Base-by-base conservation (phyloP, 2,113 vertebrate species). In the Bostrychus sinensis region DNA sequence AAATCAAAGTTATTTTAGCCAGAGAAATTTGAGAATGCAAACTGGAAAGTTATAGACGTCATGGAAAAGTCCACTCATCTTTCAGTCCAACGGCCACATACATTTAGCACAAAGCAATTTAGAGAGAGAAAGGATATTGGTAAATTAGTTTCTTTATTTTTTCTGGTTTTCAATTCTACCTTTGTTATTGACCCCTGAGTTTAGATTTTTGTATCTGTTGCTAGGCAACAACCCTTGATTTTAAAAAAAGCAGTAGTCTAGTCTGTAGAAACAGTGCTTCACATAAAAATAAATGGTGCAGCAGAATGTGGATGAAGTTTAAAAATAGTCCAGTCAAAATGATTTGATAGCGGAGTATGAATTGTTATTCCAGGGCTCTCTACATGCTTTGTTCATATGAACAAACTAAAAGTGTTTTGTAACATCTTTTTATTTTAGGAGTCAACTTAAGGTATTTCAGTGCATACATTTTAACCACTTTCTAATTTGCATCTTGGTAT, bases 241-340 rank as follows among this genome's bases (percentile, higher is more conserved):
- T 63, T 81, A 62, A 82, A 79, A 69, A 61, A 76, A 77, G 80
- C 75, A 46, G 76, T 50, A 62, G 59, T 76, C 70, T 0, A 69
- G 57, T 51, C 67, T 84, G 68, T 60, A 62, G 68, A 86, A 83
- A 65, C 75, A 74, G 56, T 78, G 83, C 66, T 69, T 83, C 79
- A 84, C 72, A 85, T 86, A 85, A 78, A 80, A 62, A 42, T 72
- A 69, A 87, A 62, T 46, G 50, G 77, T 71, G 80, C 81, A 42
- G 78, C 72, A 79, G 73, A 85, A 76, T 80, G 70, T 89, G 86
- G 87, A 86, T 85, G 80, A 77, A 85, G 72, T 36, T 72, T 82
- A 84, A 75, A 86, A 83, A 88, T 89, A 88, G 78, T 66, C 32
- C 17, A 2, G 42, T 55, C 58, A 63, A 83, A 75, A 77, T 62